Evolutionary conservation across 2,888 invertebrate genomes (phyloP), one percentile per base, ranked within the genome.

Genomic region (Zygaena filipendulae): DNA sequence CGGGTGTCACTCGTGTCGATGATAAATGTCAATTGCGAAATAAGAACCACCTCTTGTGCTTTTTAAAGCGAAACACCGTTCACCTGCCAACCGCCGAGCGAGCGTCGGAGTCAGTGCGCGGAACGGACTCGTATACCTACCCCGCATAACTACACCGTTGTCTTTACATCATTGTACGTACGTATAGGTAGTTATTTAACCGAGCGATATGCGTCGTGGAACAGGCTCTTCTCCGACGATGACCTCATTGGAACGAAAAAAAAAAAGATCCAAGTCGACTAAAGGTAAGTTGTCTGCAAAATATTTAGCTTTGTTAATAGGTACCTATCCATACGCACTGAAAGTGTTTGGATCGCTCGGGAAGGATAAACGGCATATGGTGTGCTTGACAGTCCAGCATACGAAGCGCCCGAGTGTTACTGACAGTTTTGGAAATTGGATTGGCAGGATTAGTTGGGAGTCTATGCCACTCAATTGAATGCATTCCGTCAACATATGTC

Each of bases 391-490:
- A n/a, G n/a, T n/a, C n/a, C n/a, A n/a, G n/a, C 51, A 53, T 47
- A 45, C 42, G 49, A 52, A 44, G 49, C 46, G 45, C 44, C 41
- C 38, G 27, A 45, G 59, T 58, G 67, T 54, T 60, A 57, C 56
- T 63, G 67, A 67, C 71, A 63, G 52, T 52, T 49, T 43, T 16
- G 47, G 58, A 62, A 68, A 71, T 63, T 57, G 54, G 59, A 62
- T 61, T 58, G 63, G 63, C 52, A 40, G 56, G 56, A 58, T 50
- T 52, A 58, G 58, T 61, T 52, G 51, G 57, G n/a, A 56, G 59
- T 54, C 59, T 55, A 68, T 71, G 68, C 68, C 71, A 66, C 72
- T 69, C 69, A 70, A 74, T 70, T 72, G 67, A 67, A 16, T n/a
- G n/a, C n/a, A n/a, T n/a, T n/a, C n/a, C n/a, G n/a, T n/a, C n/a